Evolutionary conservation across 2,888 invertebrate genomes (phyloP).

Genomic region (Myathropa florea): DNA sequence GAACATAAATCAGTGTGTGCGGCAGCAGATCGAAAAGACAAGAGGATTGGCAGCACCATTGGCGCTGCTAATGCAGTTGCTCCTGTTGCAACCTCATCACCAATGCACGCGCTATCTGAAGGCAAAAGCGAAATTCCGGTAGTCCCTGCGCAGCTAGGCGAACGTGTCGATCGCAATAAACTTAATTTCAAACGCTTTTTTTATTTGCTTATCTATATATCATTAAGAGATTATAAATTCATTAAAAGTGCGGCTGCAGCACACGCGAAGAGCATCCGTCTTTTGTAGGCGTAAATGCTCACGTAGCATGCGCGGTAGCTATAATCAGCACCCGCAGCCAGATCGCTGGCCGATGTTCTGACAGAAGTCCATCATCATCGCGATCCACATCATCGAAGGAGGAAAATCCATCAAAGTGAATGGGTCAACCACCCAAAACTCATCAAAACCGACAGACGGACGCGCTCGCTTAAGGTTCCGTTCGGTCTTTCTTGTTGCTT

Average conservation of each 20-base stretch:
- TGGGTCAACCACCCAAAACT: constrained; percentile 72
- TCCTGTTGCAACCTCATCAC: background rate
- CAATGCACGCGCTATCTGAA: background rate
- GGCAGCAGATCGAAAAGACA: constrained; percentile 7
- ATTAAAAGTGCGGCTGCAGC: constrained; percentile 64
- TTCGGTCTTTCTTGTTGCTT: constrained; percentile 11
- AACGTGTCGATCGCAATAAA: constrained; percentile 67
- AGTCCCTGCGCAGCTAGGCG: constrained; percentile 42
- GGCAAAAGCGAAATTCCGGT: constrained; percentile 39
- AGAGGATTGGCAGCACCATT: background rate
- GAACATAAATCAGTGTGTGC: constrained; percentile 46
- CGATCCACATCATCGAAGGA: constrained; percentile 54
- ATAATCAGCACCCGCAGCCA: constrained; percentile 71
- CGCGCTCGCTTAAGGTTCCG: background rate
- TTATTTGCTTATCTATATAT: constrained; percentile 68
- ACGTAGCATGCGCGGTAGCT: constrained; percentile 74
- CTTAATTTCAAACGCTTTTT: constrained; percentile 30
- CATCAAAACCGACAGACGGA: constrained; percentile 62
- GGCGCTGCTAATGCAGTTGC: background rate
- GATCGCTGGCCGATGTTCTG: constrained; percentile 41
- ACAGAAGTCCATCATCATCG: constrained; percentile 64
- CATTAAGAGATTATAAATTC: constrained; percentile 72
- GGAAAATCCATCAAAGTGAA: constrained; percentile 71
- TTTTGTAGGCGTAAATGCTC: constrained; percentile 71
- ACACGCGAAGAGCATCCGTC: constrained; percentile 28